A percentile compares a stretch with the other conserved stretches of the same genome.
Conservation (phyloP, 2,113 vertebrate species). For the Hemiscyllium ocellatum region DNA sequence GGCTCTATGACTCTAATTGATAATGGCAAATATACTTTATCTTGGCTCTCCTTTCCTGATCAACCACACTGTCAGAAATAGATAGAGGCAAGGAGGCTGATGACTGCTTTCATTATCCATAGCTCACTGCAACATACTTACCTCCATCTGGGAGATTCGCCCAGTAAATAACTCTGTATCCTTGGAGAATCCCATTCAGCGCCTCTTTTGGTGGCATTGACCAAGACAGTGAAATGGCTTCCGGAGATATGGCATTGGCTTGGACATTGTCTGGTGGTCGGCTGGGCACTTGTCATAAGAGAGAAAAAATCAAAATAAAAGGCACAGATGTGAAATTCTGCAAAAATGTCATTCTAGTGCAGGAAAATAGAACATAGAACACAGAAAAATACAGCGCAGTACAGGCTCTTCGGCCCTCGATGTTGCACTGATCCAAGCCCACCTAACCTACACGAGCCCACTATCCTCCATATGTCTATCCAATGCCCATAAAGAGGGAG, state of each 20-base stretch:
- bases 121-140: conserved; percentile 47
- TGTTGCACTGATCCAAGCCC: too few species aligned
- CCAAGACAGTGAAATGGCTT: conserved; percentile 94
- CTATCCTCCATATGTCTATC: too few species aligned
- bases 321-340: background rate
- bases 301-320: background rate
- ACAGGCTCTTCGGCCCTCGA: too few species aligned
- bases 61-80: background rate
- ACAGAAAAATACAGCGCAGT: too few species aligned
- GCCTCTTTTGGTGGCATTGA: conserved; percentile 82
- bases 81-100: background rate
- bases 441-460: too few species aligned
- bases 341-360: background rate
- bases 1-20: too few species aligned
- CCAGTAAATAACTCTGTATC: conserved; percentile 96
- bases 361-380: too few species aligned
- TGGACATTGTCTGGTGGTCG: conserved; percentile 89
- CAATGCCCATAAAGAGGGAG: too few species aligned
- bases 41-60: background rate
- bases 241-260: conserved; percentile 87
- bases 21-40: background rate
- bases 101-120: too few species aligned
- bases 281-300: conserved; percentile 72
- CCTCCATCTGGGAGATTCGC: conserved; percentile 96
- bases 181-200: conserved; percentile 91